phyloP scores from a whole-genome alignment of 2,888 invertebrate species.

The Acronicta alni region DNA sequence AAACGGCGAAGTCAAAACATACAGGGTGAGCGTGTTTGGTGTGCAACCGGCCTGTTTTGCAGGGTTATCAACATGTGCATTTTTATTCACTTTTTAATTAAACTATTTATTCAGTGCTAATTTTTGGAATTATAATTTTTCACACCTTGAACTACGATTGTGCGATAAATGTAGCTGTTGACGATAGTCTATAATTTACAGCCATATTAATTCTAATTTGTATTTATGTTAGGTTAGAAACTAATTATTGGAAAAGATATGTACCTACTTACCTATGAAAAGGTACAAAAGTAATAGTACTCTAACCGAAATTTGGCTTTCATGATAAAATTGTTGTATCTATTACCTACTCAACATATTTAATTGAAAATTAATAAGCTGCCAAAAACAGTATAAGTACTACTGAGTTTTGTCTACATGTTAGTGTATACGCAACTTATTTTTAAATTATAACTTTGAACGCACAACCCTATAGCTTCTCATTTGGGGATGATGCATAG shows the following conservation, averaged over 20 bases:
- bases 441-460: neutral
- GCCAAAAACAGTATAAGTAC: neutral
- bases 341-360: too few relatives aligned
- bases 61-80: constrained; percentile 65
- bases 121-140: constrained; percentile 16
- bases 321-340: too few relatives aligned
- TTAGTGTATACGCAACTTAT: too few relatives aligned
- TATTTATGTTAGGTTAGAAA: neutral
- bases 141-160: constrained; percentile 7
- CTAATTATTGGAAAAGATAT: neutral
- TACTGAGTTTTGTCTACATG: too few relatives aligned
- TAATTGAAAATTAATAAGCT: too few relatives aligned
- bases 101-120: constrained; percentile 12
- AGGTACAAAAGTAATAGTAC: neutral
- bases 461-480: constrained; percentile 65
- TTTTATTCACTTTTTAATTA: constrained; percentile 30
- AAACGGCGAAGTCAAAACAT: constrained; percentile 86
- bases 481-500: constrained; percentile 47
- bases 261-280: neutral
- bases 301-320: too few relatives aligned
- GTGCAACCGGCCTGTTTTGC: constrained; percentile 56
- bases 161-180: too few relatives aligned
- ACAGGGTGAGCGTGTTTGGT: constrained; percentile 67
- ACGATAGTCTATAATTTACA: too few relatives aligned
- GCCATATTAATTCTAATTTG: too few relatives aligned